These are phyloP conservation scores for Nematostella vectensis DNA, from an alignment of 92 coral and sea anemone species.

Conservation along the genomic window DNA sequence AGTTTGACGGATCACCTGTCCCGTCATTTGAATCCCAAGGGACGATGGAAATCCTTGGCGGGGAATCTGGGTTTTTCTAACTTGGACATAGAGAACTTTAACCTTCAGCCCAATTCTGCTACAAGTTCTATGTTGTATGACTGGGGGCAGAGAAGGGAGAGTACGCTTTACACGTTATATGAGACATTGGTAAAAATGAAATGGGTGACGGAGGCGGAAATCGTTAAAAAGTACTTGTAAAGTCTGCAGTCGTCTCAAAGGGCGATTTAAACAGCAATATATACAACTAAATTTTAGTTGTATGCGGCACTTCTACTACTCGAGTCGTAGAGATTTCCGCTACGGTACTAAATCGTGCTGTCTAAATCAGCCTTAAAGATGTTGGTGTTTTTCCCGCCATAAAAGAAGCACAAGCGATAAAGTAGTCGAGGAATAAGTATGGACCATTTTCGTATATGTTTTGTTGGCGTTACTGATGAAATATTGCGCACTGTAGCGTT, in stretches of 20 bases:
- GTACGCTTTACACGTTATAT: conserved; percentile 38
- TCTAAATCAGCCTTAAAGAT: no score
- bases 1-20: conserved; percentile 40
- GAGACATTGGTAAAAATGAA: conserved; percentile 24
- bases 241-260: background rate
- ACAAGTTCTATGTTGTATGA: conserved; percentile 47
- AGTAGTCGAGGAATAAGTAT: no score
- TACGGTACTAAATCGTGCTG: no score
- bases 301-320: no score
- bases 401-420: no score
- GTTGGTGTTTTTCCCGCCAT: no score
- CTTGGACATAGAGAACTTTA: conserved; percentile 42
- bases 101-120: conserved; percentile 26
- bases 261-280: no score
- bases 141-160: conserved; percentile 36
- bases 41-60: conserved; percentile 53
- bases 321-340: no score
- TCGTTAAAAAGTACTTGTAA: conserved; percentile 24
- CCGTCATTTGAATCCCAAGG: conserved; percentile 32
- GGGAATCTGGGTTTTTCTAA: conserved; percentile 39
- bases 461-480: no score
- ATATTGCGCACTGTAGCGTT: no score
- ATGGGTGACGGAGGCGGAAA: conserved; percentile 38
- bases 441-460: no score
- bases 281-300: no score